phyloP scores from a whole-genome alignment of 2,113 vertebrate genomes.

The Rhinichthys klamathensis region DNA sequence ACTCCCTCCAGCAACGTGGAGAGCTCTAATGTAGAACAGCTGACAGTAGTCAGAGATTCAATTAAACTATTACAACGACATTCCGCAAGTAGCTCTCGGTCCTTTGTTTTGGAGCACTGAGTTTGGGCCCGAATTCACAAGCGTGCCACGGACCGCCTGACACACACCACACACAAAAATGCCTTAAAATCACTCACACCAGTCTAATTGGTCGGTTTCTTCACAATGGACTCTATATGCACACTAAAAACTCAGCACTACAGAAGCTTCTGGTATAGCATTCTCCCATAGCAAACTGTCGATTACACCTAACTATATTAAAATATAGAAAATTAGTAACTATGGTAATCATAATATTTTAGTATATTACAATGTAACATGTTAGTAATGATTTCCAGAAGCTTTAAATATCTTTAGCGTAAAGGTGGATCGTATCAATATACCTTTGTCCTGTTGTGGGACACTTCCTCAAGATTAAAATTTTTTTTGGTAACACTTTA shows the following conservation, averaged over 20 bases:
- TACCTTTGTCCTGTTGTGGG: neutral
- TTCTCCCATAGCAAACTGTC: neutral
- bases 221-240: neutral
- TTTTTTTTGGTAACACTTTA: too few species aligned
- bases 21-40: conserved; percentile 48
- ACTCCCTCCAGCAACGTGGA: conserved; percentile 14
- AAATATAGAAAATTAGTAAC: neutral
- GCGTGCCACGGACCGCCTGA: neutral
- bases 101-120: neutral
- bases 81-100: conserved; percentile 26
- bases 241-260: neutral
- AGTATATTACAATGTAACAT: neutral
- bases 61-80: conserved; percentile 48
- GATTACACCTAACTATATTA: neutral
- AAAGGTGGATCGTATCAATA: neutral
- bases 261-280: neutral
- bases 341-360: neutral
- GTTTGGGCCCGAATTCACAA: neutral
- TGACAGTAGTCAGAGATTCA: conserved; percentile 48
- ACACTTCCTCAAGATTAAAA: neutral
- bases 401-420: neutral
- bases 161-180: neutral
- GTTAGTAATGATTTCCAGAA: neutral
- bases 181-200: neutral
- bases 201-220: conserved; percentile 1